Evolutionary conservation across 2,888 invertebrate genomes (phyloP), one percentile per base, ranked within the genome.

Genomic region (Abrostola tripartita): DNA sequence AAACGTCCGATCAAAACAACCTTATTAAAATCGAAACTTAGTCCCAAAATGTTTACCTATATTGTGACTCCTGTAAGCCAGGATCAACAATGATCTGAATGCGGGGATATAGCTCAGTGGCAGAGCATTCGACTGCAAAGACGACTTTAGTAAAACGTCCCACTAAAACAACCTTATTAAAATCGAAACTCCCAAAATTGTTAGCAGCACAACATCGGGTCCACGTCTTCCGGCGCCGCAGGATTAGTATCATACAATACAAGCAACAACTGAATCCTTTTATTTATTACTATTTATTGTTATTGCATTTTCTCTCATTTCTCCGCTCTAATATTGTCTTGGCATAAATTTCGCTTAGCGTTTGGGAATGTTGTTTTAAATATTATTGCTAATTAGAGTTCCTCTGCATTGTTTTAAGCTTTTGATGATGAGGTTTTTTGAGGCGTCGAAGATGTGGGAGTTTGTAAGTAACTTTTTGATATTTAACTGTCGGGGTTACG

Each of bases 271-370:
- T 90, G 94, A 95, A 95, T 95, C 95, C 95, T 94, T 95, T 95
- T 95, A 95, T 95, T 95, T 95, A 95, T 95, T 90, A 90, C 94
- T 94, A 94, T 95, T 95, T 95, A 95, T 95, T 95, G 94, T 95
- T 95, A 95, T 95, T 94, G 93, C 94, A 93, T 94, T 91, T 89
- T 86, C 89, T 83, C 89, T 91, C 92, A 92, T 92, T 92, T 90
- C 92, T 91, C 92, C 89, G 87, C 85, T 89, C 93, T 93, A 92
- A 94, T 93, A 94, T 93, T 90, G 92, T 93, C 92, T 92, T 90
- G 88, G 85, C 89, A 92, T 92, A 93, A 92, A 93, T 94, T 92
- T 86, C 85, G 89, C 92, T 92, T 91, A 92, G 82, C 88, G 88
- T 88, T 92, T 89, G 76, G 85, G 84, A 81, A 79, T 82, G 82